These are phyloP conservation scores for Ophion obscuratus DNA, from an alignment of 2,888 invertebrate genomes.

Conservation along the genomic window DNA sequence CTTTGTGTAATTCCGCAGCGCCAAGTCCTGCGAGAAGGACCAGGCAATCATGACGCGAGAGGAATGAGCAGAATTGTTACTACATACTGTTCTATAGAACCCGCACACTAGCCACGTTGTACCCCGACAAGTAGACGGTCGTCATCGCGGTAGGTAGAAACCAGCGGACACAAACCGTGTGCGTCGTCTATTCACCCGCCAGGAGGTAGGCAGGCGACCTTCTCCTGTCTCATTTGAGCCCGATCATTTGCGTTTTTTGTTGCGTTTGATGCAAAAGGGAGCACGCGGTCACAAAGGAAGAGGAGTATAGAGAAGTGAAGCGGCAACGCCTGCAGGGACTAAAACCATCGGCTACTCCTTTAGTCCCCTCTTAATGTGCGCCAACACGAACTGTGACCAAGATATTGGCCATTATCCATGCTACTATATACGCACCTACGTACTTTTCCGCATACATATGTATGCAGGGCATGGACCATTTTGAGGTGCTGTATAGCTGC, in stretches of 20 bases:
- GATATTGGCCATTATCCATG: conserved; percentile 62
- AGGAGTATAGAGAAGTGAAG: conserved; percentile 28
- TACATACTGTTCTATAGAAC: too few relatives aligned
- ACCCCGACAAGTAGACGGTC: conserved; percentile 56
- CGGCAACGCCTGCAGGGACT: conserved; percentile 80
- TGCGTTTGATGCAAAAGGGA: conserved; percentile 67
- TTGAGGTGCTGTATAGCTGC: conserved; percentile 26
- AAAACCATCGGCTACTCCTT: conserved; percentile 80
- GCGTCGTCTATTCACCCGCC: conserved; percentile 65
- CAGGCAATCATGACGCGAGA: too few relatives aligned
- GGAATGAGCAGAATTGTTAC: too few relatives aligned
- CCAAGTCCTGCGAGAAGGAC: neutral
- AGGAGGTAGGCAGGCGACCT: conserved; percentile 37
- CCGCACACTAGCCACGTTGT: neutral
- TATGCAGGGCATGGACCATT: conserved; percentile 35
- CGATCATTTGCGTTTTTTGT: conserved; percentile 84
- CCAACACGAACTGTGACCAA: conserved; percentile 66
- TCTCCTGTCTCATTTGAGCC: conserved; percentile 82
- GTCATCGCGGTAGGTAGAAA: conserved; percentile 48
- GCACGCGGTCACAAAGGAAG: conserved; percentile 11
- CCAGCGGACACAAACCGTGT: conserved; percentile 71
- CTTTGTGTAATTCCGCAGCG: neutral
- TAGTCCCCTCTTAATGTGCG: conserved; percentile 68
- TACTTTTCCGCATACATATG: conserved; percentile 26
- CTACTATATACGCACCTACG: conserved; percentile 50